These are phyloP conservation scores for Eristalis arbustorum DNA, from an alignment of 2,888 invertebrate species.

Conservation along the genomic window DNA sequence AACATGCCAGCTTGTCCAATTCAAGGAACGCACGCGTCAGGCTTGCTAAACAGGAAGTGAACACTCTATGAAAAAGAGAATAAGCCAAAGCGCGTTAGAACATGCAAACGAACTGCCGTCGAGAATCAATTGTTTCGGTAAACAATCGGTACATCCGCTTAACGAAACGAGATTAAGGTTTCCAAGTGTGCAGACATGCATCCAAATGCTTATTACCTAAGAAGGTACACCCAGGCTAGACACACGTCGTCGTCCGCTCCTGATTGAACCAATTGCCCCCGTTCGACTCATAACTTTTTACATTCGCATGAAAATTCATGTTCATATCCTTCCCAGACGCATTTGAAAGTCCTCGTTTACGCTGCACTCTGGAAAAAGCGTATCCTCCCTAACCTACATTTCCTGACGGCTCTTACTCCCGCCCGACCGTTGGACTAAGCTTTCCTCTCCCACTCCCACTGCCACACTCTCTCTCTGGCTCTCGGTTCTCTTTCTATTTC, in stretches of 20 bases:
- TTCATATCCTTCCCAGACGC: background rate
- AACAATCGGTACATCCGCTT: too few relatives aligned
- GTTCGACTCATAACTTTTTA: background rate
- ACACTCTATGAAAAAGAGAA: too few relatives aligned
- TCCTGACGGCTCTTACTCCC: constrained; percentile 9
- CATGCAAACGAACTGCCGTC: too few relatives aligned
- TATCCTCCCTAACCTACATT: constrained; percentile 59
- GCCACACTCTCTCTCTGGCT: background rate
- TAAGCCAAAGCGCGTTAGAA: too few relatives aligned
- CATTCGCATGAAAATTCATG: background rate
- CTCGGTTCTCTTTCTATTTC: background rate
- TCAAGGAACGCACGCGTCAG: too few relatives aligned
- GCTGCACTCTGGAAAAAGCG: background rate
- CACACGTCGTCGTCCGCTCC: background rate
- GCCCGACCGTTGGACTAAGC: background rate
- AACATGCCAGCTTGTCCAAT: too few relatives aligned
- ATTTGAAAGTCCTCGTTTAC: constrained; percentile 2
- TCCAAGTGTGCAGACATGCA: too few relatives aligned
- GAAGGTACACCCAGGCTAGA: too few relatives aligned
- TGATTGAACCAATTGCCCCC: background rate
- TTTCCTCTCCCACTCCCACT: background rate
- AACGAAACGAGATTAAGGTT: too few relatives aligned
- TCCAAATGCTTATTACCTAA: too few relatives aligned
- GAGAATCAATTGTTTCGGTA: too few relatives aligned
- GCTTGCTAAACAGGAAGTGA: too few relatives aligned